These are phyloP conservation scores for Aurelia coerulea DNA, from an alignment of 30 jellyfish, hydroid and myxozoan genomes.

Conservation along the genomic window DNA sequence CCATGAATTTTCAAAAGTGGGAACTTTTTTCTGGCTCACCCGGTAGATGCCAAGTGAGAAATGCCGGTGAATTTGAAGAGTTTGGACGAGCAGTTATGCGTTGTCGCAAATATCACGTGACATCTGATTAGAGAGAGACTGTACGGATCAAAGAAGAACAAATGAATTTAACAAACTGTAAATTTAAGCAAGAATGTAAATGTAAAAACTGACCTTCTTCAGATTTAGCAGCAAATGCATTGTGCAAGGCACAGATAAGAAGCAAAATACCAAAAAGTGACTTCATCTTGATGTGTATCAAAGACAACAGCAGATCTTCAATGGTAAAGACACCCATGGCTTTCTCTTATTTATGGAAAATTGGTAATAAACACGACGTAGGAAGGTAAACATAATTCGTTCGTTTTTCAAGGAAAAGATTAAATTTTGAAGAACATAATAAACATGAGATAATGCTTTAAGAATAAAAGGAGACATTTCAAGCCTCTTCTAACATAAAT, in stretches of 20 bases:
- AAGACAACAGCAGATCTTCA: background rate
- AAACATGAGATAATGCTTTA: background rate
- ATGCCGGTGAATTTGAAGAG: too few species aligned
- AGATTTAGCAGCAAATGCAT: background rate
- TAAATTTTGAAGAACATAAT: too few species aligned
- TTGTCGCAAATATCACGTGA: too few species aligned
- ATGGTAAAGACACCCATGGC: too few species aligned
- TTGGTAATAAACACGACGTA: too few species aligned
- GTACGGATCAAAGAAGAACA: background rate
- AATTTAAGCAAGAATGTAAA: too few species aligned
- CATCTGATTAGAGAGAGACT: background rate
- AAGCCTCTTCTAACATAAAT: background rate
- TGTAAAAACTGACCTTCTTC: conserved; percentile 10
- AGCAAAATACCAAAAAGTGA: conserved; percentile 3
- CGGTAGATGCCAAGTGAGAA: too few species aligned
- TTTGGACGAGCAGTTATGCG: background rate
- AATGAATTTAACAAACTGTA: background rate
- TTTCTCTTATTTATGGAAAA: too few species aligned
- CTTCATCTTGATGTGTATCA: background rate
- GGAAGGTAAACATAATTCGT: too few species aligned
- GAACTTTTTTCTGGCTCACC: too few species aligned
- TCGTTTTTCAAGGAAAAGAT: too few species aligned
- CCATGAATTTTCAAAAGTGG: too few species aligned
- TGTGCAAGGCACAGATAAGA: background rate
- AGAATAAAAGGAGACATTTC: background rate